These are phyloP conservation scores for Alethe castanea DNA, from an alignment of 2,113 vertebrate genomes.

Conservation along the genomic window DNA sequence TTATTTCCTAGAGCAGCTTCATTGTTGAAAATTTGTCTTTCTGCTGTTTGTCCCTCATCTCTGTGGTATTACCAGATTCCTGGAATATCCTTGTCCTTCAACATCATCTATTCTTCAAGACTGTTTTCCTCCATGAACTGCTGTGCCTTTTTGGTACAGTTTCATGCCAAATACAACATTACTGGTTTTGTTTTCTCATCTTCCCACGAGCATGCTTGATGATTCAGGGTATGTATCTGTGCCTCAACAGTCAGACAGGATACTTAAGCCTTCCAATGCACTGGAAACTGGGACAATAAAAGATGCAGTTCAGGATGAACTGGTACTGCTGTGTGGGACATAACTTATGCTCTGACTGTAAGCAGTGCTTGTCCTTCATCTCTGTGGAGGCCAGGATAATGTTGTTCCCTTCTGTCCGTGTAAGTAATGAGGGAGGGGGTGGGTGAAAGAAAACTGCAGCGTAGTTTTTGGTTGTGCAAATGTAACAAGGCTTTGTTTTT, in stretches of 20 bases:
- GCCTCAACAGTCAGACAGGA: not conserved
- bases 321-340: not conserved
- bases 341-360: not conserved
- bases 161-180: not conserved
- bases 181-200: not conserved
- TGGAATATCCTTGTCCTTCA: not conserved
- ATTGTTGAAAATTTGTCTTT: not conserved
- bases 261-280: not conserved
- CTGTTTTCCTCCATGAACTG: not conserved
- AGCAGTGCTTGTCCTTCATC: slow-evolving; percentile 27
- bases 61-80: not conserved
- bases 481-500: not conserved
- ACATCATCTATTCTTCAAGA: not conserved
- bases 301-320: not conserved
- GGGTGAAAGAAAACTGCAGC: not conserved
- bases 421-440: slow-evolving; percentile 19
- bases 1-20: not conserved
- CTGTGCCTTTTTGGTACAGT: not conserved
- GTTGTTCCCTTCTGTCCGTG: slow-evolving; percentile 7
- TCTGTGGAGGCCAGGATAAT: not conserved
- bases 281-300: not conserved
- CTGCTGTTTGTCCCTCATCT: not conserved
- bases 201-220: not conserved
- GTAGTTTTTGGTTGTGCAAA: not conserved
- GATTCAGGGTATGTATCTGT: not conserved